Evolutionary conservation across 2,113 vertebrate species (phyloP).

Genomic region (Tyrannus savana): DNA sequence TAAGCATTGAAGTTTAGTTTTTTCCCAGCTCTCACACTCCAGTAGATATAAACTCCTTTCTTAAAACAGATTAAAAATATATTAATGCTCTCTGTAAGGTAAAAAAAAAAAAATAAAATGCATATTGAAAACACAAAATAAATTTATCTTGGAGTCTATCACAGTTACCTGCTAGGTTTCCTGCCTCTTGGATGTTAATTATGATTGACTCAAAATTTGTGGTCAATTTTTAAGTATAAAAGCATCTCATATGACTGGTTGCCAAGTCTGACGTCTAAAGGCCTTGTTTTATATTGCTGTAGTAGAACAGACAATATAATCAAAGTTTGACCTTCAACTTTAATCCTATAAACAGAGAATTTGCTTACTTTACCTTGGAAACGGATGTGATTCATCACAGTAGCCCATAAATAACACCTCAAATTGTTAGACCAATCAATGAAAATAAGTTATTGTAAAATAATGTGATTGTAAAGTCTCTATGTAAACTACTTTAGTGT

Average conservation of each 20-base stretch:
- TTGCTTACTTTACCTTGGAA: conserved; percentile 78
- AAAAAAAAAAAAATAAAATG: neutral
- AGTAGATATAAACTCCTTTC: conserved; percentile 1
- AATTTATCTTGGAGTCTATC: neutral
- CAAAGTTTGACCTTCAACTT: conserved; percentile 74
- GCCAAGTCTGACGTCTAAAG: conserved; percentile 62
- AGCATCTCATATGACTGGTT: conserved; percentile 53
- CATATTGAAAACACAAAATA: neutral
- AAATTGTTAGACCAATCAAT: conserved; percentile 75
- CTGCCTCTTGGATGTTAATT: conserved; percentile 16
- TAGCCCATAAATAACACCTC: conserved; percentile 78
- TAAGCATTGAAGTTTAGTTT: conserved; percentile 25
- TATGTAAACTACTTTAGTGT: conserved; percentile 56
- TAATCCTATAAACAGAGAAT: conserved; percentile 77
- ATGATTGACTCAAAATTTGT: conserved; percentile 43
- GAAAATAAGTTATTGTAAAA: conserved; percentile 78
- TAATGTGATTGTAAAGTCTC: conserved; percentile 73
- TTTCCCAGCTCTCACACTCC: conserved; percentile 38
- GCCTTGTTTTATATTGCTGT: conserved; percentile 62
- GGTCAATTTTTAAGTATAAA: conserved; percentile 67
- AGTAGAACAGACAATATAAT: conserved; percentile 73
- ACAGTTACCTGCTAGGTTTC: neutral
- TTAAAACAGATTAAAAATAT: conserved; percentile 40
- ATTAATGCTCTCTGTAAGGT: neutral
- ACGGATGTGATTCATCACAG: conserved; percentile 75